Evolutionary conservation across 2,113 vertebrate species (phyloP), one percentile per base, ranked within the genome.

Genomic region (Athene cunicularia): DNA sequence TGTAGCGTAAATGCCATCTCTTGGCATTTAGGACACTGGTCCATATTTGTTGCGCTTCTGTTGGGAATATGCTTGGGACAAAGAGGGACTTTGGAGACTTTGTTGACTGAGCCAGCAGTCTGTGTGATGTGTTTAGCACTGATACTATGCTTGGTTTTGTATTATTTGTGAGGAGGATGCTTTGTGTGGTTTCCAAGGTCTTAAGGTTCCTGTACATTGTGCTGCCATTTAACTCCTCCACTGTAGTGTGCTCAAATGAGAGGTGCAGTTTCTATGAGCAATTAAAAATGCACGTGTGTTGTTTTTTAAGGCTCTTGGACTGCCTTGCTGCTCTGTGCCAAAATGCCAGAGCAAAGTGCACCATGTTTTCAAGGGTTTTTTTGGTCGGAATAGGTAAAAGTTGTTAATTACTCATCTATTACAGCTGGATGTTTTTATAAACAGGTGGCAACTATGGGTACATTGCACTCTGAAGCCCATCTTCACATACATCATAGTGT

Each of bases 141-240:
- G 11, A 90, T 94, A 93, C 26, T 37, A 9, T 52, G 32, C 49
- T 94, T 94, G 58, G 14, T 85, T 82, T 77, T 89, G 49, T 85
- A 37, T 81, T 85, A 47, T 87, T 93, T 89, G 53, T 1, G 14
- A 91, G 66, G 49, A 93, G 37, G 18, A 88, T 74, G 53, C 50
- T 96, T 95, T 95, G 84, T 86, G 45, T 50, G 80, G 11, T 26
- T 86, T 95, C 77, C 84, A 87, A 43, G 58, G 49, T 79, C 80
- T 80, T 33, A 73, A 85, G 53, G 28, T 95, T 91, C 60, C 76
- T 72, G 52, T 52, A 3, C 52, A 6, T 79, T 53, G 66, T 74
- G 52, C 19, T 68, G 63, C 55, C 76, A 91, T 92, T 89, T 71
- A 81, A 83, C 80, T 92, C 47, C 6, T 0, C 30, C 1, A 21